Conservation (phyloP, 2,113 vertebrate species). For the Caranx ignobilis region DNA sequence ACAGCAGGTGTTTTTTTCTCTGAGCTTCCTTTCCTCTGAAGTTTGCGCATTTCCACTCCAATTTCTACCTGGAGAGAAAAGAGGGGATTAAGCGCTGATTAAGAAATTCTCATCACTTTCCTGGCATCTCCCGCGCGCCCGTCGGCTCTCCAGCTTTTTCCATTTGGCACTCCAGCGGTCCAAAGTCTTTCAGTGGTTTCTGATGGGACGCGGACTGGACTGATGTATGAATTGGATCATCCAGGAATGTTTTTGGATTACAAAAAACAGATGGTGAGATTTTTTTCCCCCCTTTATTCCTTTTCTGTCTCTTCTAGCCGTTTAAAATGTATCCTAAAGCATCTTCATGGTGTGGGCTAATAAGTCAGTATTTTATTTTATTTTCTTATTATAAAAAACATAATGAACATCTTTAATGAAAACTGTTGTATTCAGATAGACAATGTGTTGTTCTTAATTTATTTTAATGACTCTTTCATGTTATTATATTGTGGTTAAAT, state of each 20-base stretch:
- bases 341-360: background rate
- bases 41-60: slow-evolving; percentile 24
- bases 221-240: background rate
- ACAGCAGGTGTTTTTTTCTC: background rate
- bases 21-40: slow-evolving; percentile 27
- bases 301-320: background rate
- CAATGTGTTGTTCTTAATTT: background rate
- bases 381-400: background rate
- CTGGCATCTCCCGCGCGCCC: slow-evolving; percentile 51
- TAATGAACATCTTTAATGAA: background rate
- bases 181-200: slow-evolving; percentile 46
- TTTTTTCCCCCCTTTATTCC: background rate
- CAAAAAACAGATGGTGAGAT: slow-evolving; percentile 70
- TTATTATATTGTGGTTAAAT: background rate
- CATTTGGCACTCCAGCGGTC: slow-evolving; percentile 46
- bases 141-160: slow-evolving; percentile 41
- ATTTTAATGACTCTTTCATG: background rate
- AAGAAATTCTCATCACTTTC: slow-evolving; percentile 67
- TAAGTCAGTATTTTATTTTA: background rate
- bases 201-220: slow-evolving; percentile 42
- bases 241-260: slow-evolving; percentile 16
- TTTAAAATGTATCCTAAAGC: slow-evolving; percentile 6
- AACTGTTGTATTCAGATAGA: background rate
- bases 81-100: slow-evolving; percentile 57
- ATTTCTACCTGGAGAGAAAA: slow-evolving; percentile 36